phyloP scores from a whole-genome alignment of 2,113 vertebrate species.

The Microtus ochrogaster region DNA sequence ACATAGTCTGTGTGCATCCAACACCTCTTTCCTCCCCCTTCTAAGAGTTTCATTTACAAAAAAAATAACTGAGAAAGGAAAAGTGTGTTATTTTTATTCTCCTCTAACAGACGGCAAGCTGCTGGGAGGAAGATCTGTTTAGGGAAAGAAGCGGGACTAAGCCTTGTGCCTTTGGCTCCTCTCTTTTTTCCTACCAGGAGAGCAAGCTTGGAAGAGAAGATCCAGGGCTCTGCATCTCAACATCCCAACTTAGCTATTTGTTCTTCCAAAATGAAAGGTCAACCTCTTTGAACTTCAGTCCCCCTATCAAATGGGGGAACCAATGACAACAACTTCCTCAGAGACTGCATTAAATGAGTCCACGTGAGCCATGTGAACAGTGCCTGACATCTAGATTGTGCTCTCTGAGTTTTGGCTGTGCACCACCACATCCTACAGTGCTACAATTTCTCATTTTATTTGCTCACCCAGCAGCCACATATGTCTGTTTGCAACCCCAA shows the following conservation, averaged over 20 bases:
- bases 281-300: slow-evolving; percentile 30
- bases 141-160: neutral
- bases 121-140: neutral
- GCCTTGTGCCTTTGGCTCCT: neutral
- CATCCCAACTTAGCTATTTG: neutral
- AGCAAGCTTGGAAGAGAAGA: neutral
- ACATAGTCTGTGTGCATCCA: neutral
- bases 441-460: neutral
- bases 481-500: neutral
- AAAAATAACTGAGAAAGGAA: neutral
- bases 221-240: neutral
- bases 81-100: neutral
- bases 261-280: neutral
- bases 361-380: neutral
- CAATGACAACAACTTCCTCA: neutral
- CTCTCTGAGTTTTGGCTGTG: neutral
- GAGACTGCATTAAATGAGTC: neutral
- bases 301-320: neutral
- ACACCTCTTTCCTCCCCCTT: neutral
- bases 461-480: accelerated
- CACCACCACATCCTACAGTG: neutral
- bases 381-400: neutral
- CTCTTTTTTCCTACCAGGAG: neutral
- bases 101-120: neutral
- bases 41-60: slow-evolving; percentile 4